Evolutionary conservation across 2,888 invertebrate genomes (phyloP).

Genomic region (Embidobia sp.): DNA sequence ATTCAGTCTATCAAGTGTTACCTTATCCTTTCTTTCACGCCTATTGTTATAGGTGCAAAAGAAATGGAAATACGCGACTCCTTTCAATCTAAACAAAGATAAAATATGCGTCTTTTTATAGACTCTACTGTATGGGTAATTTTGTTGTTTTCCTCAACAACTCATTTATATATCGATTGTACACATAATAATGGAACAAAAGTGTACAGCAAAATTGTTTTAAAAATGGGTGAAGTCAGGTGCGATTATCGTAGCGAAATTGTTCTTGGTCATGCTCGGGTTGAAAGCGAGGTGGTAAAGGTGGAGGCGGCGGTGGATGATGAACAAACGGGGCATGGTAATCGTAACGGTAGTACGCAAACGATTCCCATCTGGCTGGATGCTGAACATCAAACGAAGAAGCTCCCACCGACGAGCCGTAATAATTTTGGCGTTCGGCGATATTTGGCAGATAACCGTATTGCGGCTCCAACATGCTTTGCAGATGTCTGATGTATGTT

Average conservation of each 20-base stretch:
- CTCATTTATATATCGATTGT: too few species aligned
- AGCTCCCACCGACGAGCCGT: constrained; percentile 61
- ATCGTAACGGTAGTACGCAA: constrained; percentile 78
- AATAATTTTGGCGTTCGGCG: constrained; percentile 71
- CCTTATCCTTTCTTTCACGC: too few species aligned
- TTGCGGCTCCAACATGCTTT: constrained; percentile 83
- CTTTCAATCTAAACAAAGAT: too few species aligned
- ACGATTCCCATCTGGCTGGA: constrained; percentile 76
- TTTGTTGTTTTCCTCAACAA: too few species aligned
- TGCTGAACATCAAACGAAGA: constrained; percentile 73
- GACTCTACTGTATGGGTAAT: too few species aligned
- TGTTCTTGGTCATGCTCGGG: constrained; percentile 60
- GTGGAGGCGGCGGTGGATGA: constrained; percentile 68
- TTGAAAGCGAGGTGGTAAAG: constrained; percentile 68
- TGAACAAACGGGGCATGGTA: constrained; percentile 75
- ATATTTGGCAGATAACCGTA: constrained; percentile 71
- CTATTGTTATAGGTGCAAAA: too few species aligned
- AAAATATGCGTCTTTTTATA: too few species aligned
- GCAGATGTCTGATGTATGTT: constrained; percentile 88
- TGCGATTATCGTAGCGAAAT: constrained; percentile 58
- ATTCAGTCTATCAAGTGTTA: too few species aligned
- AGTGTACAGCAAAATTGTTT: not conserved
- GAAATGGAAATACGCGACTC: too few species aligned
- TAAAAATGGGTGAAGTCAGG: constrained; percentile 25
- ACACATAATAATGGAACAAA: too few species aligned